Base-by-base conservation (phyloP, 92 coral and sea anemone genomes). In the Porites divaricata region DNA sequence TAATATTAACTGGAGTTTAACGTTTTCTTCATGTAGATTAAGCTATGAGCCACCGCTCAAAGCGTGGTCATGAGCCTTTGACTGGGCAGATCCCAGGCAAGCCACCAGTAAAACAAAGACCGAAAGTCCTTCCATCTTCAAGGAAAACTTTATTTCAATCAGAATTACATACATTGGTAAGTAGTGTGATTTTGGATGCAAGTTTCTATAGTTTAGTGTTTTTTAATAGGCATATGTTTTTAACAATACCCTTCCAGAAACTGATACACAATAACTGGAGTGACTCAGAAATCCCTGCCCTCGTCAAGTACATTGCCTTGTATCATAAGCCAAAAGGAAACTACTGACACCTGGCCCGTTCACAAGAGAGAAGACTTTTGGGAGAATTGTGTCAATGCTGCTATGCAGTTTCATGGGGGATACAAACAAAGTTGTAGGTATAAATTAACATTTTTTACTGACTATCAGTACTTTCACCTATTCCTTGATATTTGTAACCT, bases 31-130 rank as follows among this genome's bases (percentile, higher is more conserved):
- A 35, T 41, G 2, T 24, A 65, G 70, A 65, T 65, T 24, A 21
- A n/a, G 26, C 24, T 4, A 65, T 65, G 35, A 21, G 70, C 35
- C 22, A 65, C 35, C 70, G 70, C 70, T 65, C 28, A 65, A 24
- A 65, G 41, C 70, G 10, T 41, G 70, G 70, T 4, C 65, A 61
- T 17, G 65, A n/a, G 8, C 65, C 65, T 61, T 15, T 21, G 35
- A 70, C 24, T 70, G 56, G 75, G 41, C 51, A 70, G 13, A 48
- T 56, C 6, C 75, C 75, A 16, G 75, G 75, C 2, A 70, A 70
- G 56, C 75, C 75, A 70, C 56, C 75, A 45, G 45, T 35, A 35
- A 70, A 17, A 16, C 10, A 70, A 45, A 41, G 12, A 13, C 54
- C 13, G 24, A 16, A 16, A 16, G 20, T 28, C 3, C 13, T 19